phyloP scores from a whole-genome alignment of 2,797 vertebrate species.

The Cuculus canorus region DNA sequence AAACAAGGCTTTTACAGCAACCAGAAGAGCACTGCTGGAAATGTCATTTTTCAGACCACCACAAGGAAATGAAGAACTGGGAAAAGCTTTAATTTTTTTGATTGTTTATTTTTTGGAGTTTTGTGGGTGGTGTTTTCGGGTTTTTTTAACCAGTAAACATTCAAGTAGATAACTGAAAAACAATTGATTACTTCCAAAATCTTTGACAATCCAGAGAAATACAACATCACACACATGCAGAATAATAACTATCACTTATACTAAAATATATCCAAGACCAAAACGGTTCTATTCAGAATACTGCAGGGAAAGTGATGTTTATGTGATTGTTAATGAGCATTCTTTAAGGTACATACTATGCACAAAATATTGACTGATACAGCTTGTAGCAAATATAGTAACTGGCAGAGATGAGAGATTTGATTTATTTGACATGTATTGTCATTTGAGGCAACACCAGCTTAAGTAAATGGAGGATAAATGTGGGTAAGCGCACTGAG shows the following conservation, averaged over 20 bases:
- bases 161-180: background rate
- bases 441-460: background rate
- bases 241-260: background rate
- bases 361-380: background rate
- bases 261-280: background rate
- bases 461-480: background rate
- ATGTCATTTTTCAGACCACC: background rate
- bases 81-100: background rate
- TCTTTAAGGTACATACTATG: background rate
- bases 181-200: background rate
- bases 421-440: background rate
- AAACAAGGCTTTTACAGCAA: constrained; percentile 52
- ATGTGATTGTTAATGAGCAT: background rate
- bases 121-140: background rate
- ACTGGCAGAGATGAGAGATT: background rate
- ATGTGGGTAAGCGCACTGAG: background rate
- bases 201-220: background rate
- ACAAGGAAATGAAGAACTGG: background rate
- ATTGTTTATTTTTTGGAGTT: too few relatives aligned
- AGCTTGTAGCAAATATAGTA: background rate
- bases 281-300: background rate
- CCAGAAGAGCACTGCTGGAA: background rate
- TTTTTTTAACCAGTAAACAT: background rate
- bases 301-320: background rate
- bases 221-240: background rate